Evolutionary conservation across 2,888 invertebrate genomes (phyloP), one percentile per base, ranked within the genome.

Genomic region (Plebejus anna): DNA sequence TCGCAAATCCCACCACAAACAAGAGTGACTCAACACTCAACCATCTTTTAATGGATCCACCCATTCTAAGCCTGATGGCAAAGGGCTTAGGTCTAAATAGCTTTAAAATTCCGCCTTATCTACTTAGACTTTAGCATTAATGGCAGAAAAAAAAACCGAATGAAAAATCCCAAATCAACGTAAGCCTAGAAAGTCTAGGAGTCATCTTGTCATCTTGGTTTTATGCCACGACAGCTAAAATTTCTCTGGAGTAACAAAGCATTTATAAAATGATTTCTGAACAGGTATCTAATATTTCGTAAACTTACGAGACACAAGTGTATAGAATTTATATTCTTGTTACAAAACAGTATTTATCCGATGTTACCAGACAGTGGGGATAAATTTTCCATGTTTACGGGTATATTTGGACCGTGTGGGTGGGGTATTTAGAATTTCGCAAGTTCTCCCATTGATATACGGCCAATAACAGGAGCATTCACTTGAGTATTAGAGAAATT

Each of bases 371-470:
- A n/a, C 38, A 28, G 72, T 32, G 59, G 36, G 81, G 81, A 83
- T 84, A 83, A 82, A 81, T 80, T 80, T 79, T 78, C 78, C 75
- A 80, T 82, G 84, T 86, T 84, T 86, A 83, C 82, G 81, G 78
- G 81, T 86, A 84, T 82, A 84, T 85, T 82, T 82, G 82, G 81
- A 81, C 28, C 76, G 84, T 81, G 87, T 77, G 71, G 75, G 59
- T 38, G 77, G 76, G 1, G 70, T 32, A 22, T 55, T 61, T 66
- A 70, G 75, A 77, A 70, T 55, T 75, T 70, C 75, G 51, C 55
- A 51, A 32, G 73, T 51, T 47, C 47, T 28, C 9, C 28, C 72
- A 28, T 28, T 72, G 55, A 73, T 28, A 51, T 55, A 73, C 55
- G 73, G 51, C 28, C 73, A 73, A 73, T 47, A 22, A 72, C 42